A percentile compares a stretch with the other conserved stretches of the same genome.
Evolutionary conservation across 1,140 invertebrate genomes (phyloP).

Genomic region (Microplitis mediator): DNA sequence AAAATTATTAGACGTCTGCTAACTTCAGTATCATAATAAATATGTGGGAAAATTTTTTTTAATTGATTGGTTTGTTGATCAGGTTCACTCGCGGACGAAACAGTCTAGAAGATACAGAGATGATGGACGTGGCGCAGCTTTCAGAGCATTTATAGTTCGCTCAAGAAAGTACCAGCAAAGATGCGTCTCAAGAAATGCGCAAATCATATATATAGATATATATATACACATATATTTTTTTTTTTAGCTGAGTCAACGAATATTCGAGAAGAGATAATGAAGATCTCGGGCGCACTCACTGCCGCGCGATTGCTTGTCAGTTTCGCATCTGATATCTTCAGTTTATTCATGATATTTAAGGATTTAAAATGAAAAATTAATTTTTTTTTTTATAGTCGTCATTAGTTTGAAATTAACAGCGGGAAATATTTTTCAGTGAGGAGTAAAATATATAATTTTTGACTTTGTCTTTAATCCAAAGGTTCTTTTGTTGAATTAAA

Average conservation of each 20-base stretch:
- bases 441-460: no score
- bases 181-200: slow-evolving; percentile 34
- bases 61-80: neutral
- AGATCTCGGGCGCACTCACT: neutral
- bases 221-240: slow-evolving; percentile 35
- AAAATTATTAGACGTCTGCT: no score
- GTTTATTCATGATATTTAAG: neutral
- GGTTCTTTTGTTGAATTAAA: neutral
- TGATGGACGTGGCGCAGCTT: slow-evolving; percentile 53
- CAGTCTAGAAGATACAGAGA: slow-evolving; percentile 53
- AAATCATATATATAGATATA: slow-evolving; percentile 36
- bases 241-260: slow-evolving; percentile 21
- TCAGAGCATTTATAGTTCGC: slow-evolving; percentile 47
- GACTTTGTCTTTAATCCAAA: neutral
- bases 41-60: neutral
- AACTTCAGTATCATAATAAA: no score
- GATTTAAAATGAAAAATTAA: neutral
- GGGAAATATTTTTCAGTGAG: no score
- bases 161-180: neutral
- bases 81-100: slow-evolving; percentile 31
- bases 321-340: neutral
- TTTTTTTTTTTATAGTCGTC: no score
- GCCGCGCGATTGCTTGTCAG: neutral
- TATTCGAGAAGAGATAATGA: neutral
- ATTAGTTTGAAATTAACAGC: no score